Evolutionary conservation across 2,113 vertebrate species (phyloP), one percentile per base, ranked within the genome.

Genomic region (Tinamus guttatus): DNA sequence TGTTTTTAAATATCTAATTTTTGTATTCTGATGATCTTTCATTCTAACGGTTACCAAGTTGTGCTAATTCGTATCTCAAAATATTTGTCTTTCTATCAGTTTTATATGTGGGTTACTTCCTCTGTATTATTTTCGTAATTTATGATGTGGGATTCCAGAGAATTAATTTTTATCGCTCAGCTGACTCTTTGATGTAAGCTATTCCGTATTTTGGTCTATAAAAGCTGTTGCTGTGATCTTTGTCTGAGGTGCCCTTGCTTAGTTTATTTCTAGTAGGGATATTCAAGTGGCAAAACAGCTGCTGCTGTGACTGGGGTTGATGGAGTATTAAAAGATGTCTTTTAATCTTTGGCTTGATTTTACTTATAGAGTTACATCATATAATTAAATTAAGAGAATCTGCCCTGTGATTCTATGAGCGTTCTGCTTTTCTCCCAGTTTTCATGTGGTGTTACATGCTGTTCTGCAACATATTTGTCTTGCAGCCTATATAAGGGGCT

Each of bases 241-340:
- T 83, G 64, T 63, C 76, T 77, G 80, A 85, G 69, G 47, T 81
- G 51, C 85, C 79, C 49, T 81, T 83, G 64, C 63, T 86, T 92
- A 84, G 64, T 86, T 95, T 90, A 75, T 86, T 94, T 81, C 95
- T 71, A 65, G 30, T 0, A 7, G 34, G 58, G 47, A 25, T 56
- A 54, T 60, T 93, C 9, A 41, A 54, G 38, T 90, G 80, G 63
- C 76, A 90, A 78, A 92, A 70, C 71, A 94, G 88, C 90, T 92
- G 90, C 88, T 95, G 18, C 82, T 81, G 64, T 1, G 6, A 47
- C 60, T 85, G 74, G 28, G 83, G 32, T 83, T 93, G 85, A n/a
- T 64, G 73, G 13, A 34, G 8, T 49, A 16, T 82, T 89, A 62
- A 83, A 88, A 81, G 45, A 70, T 88, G 76, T 85, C 19, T 68